Evolutionary conservation across 2,888 invertebrate species (phyloP), one percentile per base, ranked within the genome.

Genomic region (Dorcus parallelipipedus): DNA sequence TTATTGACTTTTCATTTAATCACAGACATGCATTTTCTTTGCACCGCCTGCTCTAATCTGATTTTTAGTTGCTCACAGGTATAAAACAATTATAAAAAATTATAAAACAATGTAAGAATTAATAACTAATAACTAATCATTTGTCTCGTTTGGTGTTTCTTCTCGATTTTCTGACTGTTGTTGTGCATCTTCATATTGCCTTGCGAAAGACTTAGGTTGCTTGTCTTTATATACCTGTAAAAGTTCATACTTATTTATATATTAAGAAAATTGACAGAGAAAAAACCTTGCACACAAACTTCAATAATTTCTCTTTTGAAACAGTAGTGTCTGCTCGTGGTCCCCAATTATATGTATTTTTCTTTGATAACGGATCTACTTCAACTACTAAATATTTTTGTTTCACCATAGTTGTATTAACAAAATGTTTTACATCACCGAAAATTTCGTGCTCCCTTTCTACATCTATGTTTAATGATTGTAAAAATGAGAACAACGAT

Each of bases 211-310:
- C 23, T 45, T 45, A 9, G 45, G 45, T 45, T 45, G 20, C 3
- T 9, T 45, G 14, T 10, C 23, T 20, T 45, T 45, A 20, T 45
- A 10, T 3, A 45, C n/a, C 45, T 33, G 26, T 45, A 53, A 53
- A 53, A 45, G 9, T 23, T 43, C 26, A 33, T 33, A 33, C 6
- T 33, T 33, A 33, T 33, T 33, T 33, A 33, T 33, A 33, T 7
- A 33, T 4, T 33, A 33, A 33, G 4, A 33, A 33, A 33, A 33
- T 5, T 6, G 7, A 33, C 7, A 33, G 14, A 26, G 1, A 42
- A n/a, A n/a, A 7, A 7, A 45, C 54, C 47, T 45, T 38, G n/a
- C 45, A 45, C n/a, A 38, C 54, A 54, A 54, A 47, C 20, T 54
- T 20, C 17, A 54, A 47, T 38, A 54, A 38, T 38, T 43, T 14